A percentile compares a stretch with the other conserved stretches of the same genome.
Conservation (phyloP, 2,888 invertebrate species). For the Pseudococcus viburni region DNA sequence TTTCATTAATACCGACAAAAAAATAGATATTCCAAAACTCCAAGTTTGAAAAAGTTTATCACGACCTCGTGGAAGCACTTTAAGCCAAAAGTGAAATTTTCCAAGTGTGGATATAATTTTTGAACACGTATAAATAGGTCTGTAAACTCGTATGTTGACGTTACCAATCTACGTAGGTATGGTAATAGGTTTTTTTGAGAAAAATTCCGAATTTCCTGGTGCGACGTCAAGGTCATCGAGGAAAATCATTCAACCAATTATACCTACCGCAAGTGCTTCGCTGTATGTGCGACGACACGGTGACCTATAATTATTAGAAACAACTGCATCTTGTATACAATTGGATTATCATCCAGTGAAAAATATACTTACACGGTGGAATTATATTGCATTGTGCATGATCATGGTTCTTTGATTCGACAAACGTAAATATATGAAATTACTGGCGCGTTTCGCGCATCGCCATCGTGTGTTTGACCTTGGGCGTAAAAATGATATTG, state of each 20-base stretch:
- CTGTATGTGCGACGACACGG: not conserved
- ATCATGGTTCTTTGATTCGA: conserved; percentile 16
- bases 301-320: conserved; percentile 43
- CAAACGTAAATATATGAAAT: conserved; percentile 32
- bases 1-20: not conserved
- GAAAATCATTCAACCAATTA: conserved; percentile 36
- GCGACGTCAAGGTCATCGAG: conserved; percentile 8
- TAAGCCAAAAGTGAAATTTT: conserved; percentile 4
- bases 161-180: not conserved
- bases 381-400: conserved; percentile 17
- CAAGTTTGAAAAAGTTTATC: not conserved
- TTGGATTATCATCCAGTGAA: not conserved
- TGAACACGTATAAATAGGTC: not conserved
- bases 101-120: not conserved
- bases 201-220: conserved; percentile 22
- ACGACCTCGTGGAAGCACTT: not conserved
- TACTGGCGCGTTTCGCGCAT: conserved; percentile 24
- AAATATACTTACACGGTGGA: conserved; percentile 7
- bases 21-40: not conserved
- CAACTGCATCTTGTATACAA: not conserved
- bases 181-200: conserved; percentile 2
- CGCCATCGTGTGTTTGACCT: conserved; percentile 33
- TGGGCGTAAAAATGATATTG: conserved; percentile 32
- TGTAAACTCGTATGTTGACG: not conserved
- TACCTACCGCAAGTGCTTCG: conserved; percentile 6